Conservation (phyloP, 1,140 invertebrate genomes). For the Drosophila aff. region DNA sequence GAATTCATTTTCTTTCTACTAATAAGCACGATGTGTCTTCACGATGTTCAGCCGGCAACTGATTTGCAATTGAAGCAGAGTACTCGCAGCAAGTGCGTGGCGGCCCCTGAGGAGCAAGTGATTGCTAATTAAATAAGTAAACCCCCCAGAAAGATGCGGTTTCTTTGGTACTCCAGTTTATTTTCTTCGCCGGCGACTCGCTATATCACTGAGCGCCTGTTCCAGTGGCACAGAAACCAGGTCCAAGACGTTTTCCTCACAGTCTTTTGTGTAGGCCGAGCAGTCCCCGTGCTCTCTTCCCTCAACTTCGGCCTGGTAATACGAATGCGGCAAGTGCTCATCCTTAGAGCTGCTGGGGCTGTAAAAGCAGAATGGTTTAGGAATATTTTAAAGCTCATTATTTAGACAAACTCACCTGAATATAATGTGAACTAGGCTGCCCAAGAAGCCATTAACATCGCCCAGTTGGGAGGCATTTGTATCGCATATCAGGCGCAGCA, state of each 20-base stretch:
- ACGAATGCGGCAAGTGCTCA: conserved; percentile 86
- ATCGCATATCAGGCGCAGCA: conserved; percentile 77
- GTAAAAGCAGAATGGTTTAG: not conserved
- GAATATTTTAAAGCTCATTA: fast-evolving
- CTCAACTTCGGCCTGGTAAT: conserved; percentile 87
- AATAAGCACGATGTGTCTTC: conserved; percentile 14
- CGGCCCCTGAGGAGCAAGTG: conserved; percentile 10
- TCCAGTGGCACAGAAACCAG: conserved; percentile 73
- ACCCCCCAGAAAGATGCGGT: conserved; percentile 20
- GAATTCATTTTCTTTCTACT: conserved; percentile 37
- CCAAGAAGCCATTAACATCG: conserved; percentile 72
- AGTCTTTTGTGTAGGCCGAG: conserved; percentile 71
- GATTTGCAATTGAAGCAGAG: conserved; percentile 13
- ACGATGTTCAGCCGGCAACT: conserved; percentile 46
- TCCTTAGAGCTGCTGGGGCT: conserved; percentile 87
- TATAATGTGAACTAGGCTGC: conserved; percentile 73
- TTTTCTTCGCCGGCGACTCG: conserved; percentile 51
- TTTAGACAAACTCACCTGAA: conserved; percentile 47
- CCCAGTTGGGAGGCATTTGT: conserved; percentile 73
- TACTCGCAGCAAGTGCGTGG: conserved; percentile 42
- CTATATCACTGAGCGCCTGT: conserved; percentile 48
- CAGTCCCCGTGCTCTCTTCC: conserved; percentile 75
- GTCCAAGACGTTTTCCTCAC: conserved; percentile 70
- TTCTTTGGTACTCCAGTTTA: conserved; percentile 52
- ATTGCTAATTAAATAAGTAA: conserved; percentile 39